Evolutionary conservation across 2,113 vertebrate species (phyloP), one percentile per base, ranked within the genome.

Genomic region (Ammodytes marinus): DNA sequence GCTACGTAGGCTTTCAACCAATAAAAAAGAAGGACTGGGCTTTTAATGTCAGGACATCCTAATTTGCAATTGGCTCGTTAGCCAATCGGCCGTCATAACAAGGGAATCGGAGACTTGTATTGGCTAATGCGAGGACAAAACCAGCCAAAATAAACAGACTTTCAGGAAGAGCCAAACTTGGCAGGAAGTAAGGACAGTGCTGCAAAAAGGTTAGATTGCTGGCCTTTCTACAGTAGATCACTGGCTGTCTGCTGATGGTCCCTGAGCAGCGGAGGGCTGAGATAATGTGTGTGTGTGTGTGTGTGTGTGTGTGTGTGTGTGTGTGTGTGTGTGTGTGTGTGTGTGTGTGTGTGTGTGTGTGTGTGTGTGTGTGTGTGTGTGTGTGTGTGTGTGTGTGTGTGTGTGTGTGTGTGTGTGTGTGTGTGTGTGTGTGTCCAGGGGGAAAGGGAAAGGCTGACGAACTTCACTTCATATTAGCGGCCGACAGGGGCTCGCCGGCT

Each of bases 401-500:
- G 69, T 58, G 55, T 43, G 39, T 55, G 68, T 63, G 61, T 68
- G 64, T 49, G 45, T 37, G 61, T 71, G 69, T 58, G 61, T 37
- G 45, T 67, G 58, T 80, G 40, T 69, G 74, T 77, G 61, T 73
- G 80, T 82, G 75, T 80, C 65, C 67, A 68, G 68, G 64, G 71
- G 68, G 64, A 59, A 77, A 74, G 14, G 74, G 76, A 72, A 74
- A 76, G 83, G 81, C 90, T 94, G 92, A 95, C 94, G 93, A 94
- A 95, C 93, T 94, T 94, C 92, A 93, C 88, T 94, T 94, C 94
- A 91, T 95, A 94, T 95, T 94, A 95, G 92, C 75, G 74, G 90
- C 82, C 77, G 86, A 92, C 88, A 85, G 80, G 77, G 85, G 80
- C 90, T 93, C 85, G 82, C 83, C 80, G 54, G 86, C 89, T 91